Base-by-base conservation (phyloP, 2,888 invertebrate genomes). In the Tachina fera region DNA sequence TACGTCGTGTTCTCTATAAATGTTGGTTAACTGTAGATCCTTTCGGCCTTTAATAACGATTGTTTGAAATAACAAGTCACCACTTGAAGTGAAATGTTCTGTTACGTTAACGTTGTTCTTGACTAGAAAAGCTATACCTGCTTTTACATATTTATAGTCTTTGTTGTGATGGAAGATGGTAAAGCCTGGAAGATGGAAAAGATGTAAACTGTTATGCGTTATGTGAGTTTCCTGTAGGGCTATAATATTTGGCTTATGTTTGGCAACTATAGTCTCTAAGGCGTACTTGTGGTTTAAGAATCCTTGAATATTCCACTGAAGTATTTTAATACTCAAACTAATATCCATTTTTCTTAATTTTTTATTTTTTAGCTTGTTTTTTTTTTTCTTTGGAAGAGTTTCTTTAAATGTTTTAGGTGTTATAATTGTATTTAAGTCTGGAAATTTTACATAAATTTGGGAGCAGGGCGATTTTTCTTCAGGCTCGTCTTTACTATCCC, bases 321-420 rank as follows among this genome's bases (percentile, higher is more conserved):
- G 8, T 51, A 53, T 51, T 41, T 16, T 14, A 53, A 19, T 22
- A 22, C 22, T 22, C 22, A 22, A 22, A 22, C 22, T 3, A 22
- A 22, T 22, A 22, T 22, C 22, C 22, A 22, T 22, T 22, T 22
- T n/a, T 22, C 3, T 22, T 22, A 22, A 22, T 22, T 22, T 22
- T 22, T 22, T 22, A 22, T 22, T 22, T 22, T 3, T 22, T 22
- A 22, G 13, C 41, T 70, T 51, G 14, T n/a, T 53, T 19, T 14
- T 11, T n/a, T n/a, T n/a, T 2, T 53, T 53, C 16, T 70, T 70
- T 16, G 51, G 53, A 11, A 56, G 19, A 22, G 56, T 58, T n/a
- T 22, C 9, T n/a, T 58, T 71, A 45, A 16, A 41, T 1, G 58
- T 71, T 16, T 45, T 71, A 14, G 56, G 71, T 43, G 58, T 71